phyloP scores from a whole-genome alignment of 92 coral and sea anemone genomes.

The Porites cylindrica region DNA sequence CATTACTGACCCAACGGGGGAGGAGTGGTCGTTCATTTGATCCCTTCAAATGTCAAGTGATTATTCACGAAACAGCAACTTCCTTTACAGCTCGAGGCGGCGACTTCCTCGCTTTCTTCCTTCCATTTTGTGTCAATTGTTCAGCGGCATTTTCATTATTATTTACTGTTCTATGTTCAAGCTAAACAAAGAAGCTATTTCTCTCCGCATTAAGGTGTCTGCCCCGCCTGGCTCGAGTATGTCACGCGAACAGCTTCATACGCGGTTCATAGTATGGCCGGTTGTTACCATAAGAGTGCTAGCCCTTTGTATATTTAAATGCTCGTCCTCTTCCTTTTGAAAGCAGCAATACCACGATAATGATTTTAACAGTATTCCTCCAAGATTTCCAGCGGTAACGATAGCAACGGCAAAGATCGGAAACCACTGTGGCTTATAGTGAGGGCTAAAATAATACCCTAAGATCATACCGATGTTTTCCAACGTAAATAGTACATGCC shows the following conservation, averaged over 20 bases:
- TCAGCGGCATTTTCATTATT: too few relatives aligned
- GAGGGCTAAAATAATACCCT: not conserved
- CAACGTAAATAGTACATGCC: constrained; percentile 42
- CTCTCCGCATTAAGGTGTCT: too few relatives aligned
- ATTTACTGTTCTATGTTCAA: too few relatives aligned
- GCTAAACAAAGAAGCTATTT: too few relatives aligned
- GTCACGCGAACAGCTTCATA: not conserved
- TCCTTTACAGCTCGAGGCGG: too few relatives aligned
- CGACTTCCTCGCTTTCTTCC: too few relatives aligned
- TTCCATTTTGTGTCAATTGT: too few relatives aligned
- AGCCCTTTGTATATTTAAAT: not conserved
- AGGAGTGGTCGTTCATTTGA: too few relatives aligned
- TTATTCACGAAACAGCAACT: too few relatives aligned
- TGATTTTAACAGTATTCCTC: constrained; percentile 21
- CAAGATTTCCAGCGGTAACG: constrained; percentile 31
- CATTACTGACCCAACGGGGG: too few relatives aligned
- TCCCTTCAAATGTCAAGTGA: too few relatives aligned
- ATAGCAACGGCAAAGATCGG: not conserved
- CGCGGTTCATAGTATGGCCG: not conserved
- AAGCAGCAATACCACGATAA: constrained; percentile 21
- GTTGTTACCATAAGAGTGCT: constrained; percentile 9
- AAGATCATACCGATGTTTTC: constrained; percentile 38
- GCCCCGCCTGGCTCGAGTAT: not conserved
- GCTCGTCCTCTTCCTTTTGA: not conserved
- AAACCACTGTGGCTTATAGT: not conserved